Evolutionary conservation across 2,113 vertebrate genomes (phyloP).

Genomic region (Indicator maculatus): DNA sequence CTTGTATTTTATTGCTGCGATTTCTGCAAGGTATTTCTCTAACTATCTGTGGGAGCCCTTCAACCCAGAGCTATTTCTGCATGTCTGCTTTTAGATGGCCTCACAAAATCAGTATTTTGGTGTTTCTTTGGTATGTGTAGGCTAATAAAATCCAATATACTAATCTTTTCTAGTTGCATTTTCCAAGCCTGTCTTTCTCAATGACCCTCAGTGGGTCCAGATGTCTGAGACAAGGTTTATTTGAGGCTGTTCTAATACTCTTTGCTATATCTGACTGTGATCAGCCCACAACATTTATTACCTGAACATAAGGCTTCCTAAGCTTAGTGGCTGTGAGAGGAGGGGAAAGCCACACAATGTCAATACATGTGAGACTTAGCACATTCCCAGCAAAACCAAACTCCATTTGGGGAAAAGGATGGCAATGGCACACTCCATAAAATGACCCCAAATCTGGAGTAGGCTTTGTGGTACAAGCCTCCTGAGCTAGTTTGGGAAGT

Average conservation of each 20-base stretch:
- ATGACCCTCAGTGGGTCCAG: not conserved
- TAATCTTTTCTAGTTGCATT: not conserved
- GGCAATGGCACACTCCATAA: not conserved
- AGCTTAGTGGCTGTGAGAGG: not conserved
- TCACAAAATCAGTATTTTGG: not conserved
- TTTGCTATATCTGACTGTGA: not conserved
- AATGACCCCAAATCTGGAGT: not conserved
- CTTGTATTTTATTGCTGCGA: slow-evolving; percentile 23
- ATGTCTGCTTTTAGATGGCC: not conserved
- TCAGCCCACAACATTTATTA: not conserved
- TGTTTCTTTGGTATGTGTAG: not conserved
- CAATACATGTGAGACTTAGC: not conserved
- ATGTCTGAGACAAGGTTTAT: not conserved
- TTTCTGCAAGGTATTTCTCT: slow-evolving; percentile 47
- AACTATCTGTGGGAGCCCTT: slow-evolving; percentile 35
- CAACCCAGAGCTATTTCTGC: slow-evolving; percentile 17
- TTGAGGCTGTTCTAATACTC: not conserved
- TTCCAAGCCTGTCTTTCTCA: slow-evolving; percentile 9
- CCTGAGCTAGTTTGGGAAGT: not conserved
- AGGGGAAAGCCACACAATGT: not conserved
- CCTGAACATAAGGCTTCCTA: not conserved
- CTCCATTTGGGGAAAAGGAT: not conserved
- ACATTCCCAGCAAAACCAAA: not conserved
- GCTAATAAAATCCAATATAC: slow-evolving; percentile 25
- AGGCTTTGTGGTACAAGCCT: not conserved